Evolutionary conservation across 2,797 vertebrate genomes (phyloP).

Genomic region (Smutsia temminckii): DNA sequence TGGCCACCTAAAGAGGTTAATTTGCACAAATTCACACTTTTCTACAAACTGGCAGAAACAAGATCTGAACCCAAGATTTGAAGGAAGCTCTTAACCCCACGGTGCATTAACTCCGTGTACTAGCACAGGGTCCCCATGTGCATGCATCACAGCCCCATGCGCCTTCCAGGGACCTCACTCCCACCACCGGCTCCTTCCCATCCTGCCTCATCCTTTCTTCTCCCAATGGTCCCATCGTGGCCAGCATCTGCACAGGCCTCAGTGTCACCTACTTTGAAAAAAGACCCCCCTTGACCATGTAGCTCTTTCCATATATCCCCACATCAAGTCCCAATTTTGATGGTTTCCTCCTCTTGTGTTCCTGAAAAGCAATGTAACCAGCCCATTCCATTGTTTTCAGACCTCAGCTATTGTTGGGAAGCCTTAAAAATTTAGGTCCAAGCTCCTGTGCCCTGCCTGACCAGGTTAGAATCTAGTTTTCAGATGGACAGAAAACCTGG

Average conservation of each 20-base stretch:
- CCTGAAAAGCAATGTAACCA: not conserved
- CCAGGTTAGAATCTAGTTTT: not conserved
- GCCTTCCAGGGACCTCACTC: not conserved
- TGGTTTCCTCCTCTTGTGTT: not conserved
- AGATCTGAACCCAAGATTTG: not conserved
- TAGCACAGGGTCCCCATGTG: not conserved
- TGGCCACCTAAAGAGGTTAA: not conserved
- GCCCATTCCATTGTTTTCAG: not conserved
- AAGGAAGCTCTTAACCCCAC: not conserved
- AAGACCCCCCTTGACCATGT: not conserved
- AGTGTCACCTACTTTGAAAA: not conserved
- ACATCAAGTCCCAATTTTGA: not conserved
- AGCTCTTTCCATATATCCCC: not conserved
- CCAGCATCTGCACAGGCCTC: not conserved
- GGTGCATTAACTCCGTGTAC: not conserved
- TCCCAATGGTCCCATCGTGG: not conserved
- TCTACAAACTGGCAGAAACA: not conserved
- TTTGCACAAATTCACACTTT: not conserved
- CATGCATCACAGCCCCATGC: fast-evolving
- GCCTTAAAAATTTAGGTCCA: not conserved
- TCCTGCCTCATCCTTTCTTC: not conserved
- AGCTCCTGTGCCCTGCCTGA: not conserved
- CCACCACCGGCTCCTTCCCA: not conserved
- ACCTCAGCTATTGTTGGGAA: not conserved
- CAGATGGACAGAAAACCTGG: not conserved